Percentiles rank a stretch among this genome's conserved stretches.
phyloP scores from a whole-genome alignment of 2,113 vertebrate genomes.

The Tyrannus savana region DNA sequence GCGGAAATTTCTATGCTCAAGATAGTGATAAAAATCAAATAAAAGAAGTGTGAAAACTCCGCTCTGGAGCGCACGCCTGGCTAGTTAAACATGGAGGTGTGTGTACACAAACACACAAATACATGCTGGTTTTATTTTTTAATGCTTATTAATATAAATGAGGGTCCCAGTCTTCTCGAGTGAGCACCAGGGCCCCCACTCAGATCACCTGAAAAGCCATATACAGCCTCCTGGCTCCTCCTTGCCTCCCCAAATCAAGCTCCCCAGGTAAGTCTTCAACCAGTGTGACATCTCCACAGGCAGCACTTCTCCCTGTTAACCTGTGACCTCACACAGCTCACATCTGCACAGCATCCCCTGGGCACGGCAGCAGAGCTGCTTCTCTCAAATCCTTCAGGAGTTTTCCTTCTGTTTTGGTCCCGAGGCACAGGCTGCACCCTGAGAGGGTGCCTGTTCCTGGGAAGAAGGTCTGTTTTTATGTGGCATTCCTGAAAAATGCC shows the following conservation, averaged over 20 bases:
- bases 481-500: background rate
- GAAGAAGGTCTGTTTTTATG: background rate
- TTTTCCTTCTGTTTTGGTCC: background rate
- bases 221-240: background rate
- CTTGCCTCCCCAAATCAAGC: background rate
- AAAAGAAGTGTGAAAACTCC: slow-evolving; percentile 27
- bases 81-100: background rate
- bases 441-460: background rate
- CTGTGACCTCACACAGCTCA: slow-evolving; percentile 40
- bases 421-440: background rate
- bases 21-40: slow-evolving; percentile 39
- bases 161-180: background rate
- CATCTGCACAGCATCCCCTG: background rate
- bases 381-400: background rate
- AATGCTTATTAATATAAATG: background rate
- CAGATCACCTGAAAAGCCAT: background rate
- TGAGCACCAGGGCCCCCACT: background rate
- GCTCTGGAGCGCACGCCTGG: background rate
- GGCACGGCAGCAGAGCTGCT: background rate
- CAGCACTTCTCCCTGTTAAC: slow-evolving; percentile 62
- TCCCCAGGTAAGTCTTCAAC: background rate
- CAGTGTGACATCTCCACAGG: background rate
- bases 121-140: background rate
- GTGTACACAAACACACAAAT: background rate
- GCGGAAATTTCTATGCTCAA: background rate